These are phyloP conservation scores for Xyrichtys novacula DNA, from an alignment of 2,797 vertebrate genomes.

Conservation along the genomic window DNA sequence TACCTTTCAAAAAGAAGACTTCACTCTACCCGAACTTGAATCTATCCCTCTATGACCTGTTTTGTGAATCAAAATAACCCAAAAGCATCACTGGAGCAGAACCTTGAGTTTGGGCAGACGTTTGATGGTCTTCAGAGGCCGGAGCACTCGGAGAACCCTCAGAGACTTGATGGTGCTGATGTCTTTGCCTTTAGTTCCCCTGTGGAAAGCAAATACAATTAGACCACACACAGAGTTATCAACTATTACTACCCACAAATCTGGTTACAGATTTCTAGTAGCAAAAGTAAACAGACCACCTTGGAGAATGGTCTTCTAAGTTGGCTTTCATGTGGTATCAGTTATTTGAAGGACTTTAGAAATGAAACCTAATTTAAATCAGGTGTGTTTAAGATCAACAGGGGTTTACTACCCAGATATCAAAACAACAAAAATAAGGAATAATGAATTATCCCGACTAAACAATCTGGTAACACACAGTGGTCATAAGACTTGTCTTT, in stretches of 20 bases:
- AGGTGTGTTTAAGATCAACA: constrained; percentile 34
- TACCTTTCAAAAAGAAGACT: no score
- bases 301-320: no score
- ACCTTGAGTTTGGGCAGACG: constrained; percentile 97
- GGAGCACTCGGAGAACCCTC: constrained; percentile 92
- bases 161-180: constrained; percentile 99
- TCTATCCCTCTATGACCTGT: no score
- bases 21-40: no score
- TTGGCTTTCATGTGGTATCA: no score
- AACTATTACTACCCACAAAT: not conserved
- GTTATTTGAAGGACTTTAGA: not conserved
- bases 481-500: no score
- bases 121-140: constrained; percentile 98
- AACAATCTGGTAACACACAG: no score
- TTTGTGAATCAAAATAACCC: not conserved
- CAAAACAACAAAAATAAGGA: no score
- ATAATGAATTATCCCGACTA: not conserved
- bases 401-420: no score
- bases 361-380: constrained; percentile 16
- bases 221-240: constrained; percentile 12
- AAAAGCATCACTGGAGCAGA: not conserved
- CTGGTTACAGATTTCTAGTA: not conserved
- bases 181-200: constrained; percentile 96
- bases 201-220: constrained; percentile 44
- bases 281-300: not conserved